Percentiles rank a stretch among this genome's conserved stretches.
phyloP scores from a whole-genome alignment of 1,140 invertebrate species.

The Branchinecta lindahli region DNA sequence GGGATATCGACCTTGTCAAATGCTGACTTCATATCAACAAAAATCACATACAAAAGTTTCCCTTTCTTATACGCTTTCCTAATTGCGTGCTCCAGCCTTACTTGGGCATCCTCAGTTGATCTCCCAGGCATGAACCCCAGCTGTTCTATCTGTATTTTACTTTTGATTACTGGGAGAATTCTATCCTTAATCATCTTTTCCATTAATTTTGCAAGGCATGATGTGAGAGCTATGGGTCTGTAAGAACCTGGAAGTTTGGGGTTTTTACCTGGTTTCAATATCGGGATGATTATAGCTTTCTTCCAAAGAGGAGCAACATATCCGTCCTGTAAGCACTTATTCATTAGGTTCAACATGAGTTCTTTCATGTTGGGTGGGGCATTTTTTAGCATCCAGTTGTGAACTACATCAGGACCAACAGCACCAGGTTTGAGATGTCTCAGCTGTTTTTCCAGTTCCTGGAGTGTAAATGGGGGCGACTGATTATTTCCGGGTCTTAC shows the following conservation, averaged over 20 bases:
- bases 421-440: too few species aligned
- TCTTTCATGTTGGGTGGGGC: too few species aligned
- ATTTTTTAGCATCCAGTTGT: too few species aligned
- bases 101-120: background rate
- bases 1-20: slow-evolving; percentile 9
- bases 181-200: background rate
- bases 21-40: background rate
- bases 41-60: background rate
- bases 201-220: background rate
- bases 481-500: too few species aligned
- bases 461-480: too few species aligned
- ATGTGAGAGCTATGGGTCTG: background rate
- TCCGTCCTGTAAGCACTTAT: too few species aligned
- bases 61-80: background rate
- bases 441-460: too few species aligned
- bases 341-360: too few species aligned
- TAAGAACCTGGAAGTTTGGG: background rate
- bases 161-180: background rate
- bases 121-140: background rate
- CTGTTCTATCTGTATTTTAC: background rate
- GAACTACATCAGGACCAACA: too few species aligned
- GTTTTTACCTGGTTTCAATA: background rate
- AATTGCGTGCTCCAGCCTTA: background rate
- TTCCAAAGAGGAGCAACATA: too few species aligned
- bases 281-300: background rate